A percentile compares a stretch with the other conserved stretches of the same genome.
Conservation (phyloP, 2,797 vertebrate species). For the Sandelia bainsii region DNA sequence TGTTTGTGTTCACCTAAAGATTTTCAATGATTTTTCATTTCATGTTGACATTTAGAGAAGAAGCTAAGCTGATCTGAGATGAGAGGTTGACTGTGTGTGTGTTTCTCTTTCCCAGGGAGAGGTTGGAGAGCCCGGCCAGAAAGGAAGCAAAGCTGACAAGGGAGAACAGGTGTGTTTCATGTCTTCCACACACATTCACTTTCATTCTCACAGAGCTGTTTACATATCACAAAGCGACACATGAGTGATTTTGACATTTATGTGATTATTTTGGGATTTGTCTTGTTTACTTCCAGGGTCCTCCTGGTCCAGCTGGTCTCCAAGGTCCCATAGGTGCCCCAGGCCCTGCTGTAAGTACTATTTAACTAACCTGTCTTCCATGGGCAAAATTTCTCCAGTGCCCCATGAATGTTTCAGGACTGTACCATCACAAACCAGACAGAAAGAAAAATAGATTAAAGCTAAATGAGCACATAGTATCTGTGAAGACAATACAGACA, state of each 20-base stretch:
- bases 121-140: conserved; percentile 97
- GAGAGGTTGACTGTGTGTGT: conserved; percentile 21
- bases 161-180: conserved; percentile 93
- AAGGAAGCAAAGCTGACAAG: conserved; percentile 98
- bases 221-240: background rate
- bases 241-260: background rate
- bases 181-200: background rate
- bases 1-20: conserved; percentile 5
- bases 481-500: background rate
- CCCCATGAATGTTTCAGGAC: background rate
- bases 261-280: background rate
- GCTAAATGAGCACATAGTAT: background rate
- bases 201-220: background rate
- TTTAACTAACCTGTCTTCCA: background rate
- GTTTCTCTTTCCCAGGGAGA: conserved; percentile 89
- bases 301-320: conserved; percentile 94
- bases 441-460: background rate
- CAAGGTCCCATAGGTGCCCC: conserved; percentile 96
- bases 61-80: conserved; percentile 9
- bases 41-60: conserved; percentile 20
- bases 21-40: conserved; percentile 32
- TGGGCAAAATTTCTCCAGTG: background rate
- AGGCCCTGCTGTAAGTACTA: conserved; percentile 94
- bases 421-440: background rate
- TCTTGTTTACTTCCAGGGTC: conserved; percentile 86